Conservation (phyloP, 2,888 invertebrate species). For the Erebia aethiops region DNA sequence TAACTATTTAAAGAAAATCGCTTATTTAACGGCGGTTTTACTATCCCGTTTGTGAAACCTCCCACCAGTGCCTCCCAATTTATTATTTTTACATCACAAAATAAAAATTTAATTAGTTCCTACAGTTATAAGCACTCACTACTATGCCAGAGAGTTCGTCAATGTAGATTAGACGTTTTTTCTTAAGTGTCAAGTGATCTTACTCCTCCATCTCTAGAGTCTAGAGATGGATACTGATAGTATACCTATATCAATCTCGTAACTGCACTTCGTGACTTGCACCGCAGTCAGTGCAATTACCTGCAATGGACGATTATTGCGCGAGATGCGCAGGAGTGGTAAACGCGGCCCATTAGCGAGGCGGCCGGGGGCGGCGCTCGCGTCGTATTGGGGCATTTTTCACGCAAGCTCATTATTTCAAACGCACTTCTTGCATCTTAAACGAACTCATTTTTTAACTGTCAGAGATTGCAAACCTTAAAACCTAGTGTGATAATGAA, state of each 20-base stretch:
- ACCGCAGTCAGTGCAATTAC: constrained; percentile 22
- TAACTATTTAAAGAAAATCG: too few relatives aligned
- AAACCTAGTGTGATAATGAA: too few relatives aligned
- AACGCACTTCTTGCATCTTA: background rate
- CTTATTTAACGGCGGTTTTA: too few relatives aligned
- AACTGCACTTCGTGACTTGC: constrained; percentile 1
- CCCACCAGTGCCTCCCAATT: too few relatives aligned
- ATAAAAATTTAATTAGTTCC: too few relatives aligned
- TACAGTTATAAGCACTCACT: too few relatives aligned
- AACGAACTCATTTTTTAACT: background rate
- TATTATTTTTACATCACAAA: too few relatives aligned
- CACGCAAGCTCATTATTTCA: constrained; percentile 14
- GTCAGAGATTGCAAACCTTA: background rate
- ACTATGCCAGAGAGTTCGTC: too few relatives aligned
- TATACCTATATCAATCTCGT: too few relatives aligned
- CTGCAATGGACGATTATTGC: constrained; percentile 30
- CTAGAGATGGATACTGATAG: background rate
- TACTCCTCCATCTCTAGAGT: background rate
- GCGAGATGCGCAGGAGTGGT: constrained; percentile 25
- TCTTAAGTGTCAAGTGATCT: too few relatives aligned
- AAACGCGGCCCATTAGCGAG: constrained; percentile 24
- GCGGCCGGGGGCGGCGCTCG: constrained; percentile 25
- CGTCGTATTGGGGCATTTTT: constrained; percentile 25
- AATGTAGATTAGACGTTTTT: too few relatives aligned
- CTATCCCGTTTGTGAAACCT: too few relatives aligned